A percentile compares a stretch with the other conserved stretches of the same genome.
Evolutionary conservation across 2,888 invertebrate species (phyloP).

Genomic region (Pheosia tremula): DNA sequence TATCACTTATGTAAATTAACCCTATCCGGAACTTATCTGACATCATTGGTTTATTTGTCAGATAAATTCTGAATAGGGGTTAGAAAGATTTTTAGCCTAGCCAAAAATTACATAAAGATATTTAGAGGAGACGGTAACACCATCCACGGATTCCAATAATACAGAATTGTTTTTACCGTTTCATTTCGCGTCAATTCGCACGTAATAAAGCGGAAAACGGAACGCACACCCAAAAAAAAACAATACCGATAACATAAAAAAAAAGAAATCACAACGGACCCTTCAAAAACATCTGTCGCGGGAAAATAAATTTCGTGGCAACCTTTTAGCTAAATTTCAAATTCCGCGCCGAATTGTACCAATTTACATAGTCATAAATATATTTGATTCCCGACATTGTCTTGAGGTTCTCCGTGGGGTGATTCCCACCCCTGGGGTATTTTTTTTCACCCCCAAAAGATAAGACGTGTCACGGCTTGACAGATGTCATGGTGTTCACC

Average conservation of each 20-base stretch:
- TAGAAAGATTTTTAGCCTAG: no score
- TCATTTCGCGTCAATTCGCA: conserved; percentile 25
- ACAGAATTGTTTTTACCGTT: conserved; percentile 25
- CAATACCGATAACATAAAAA: conserved; percentile 30
- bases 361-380: conserved; percentile 84
- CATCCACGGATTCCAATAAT: conserved; percentile 2
- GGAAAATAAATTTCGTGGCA: conserved; percentile 51
- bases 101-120: not conserved
- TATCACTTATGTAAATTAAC: no score
- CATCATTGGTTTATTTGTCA: no score
- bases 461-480: conserved; percentile 77
- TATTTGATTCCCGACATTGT: conserved; percentile 69
- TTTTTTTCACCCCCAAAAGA: conserved; percentile 65
- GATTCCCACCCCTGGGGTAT: conserved; percentile 60
- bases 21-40: no score
- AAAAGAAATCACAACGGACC: conserved; percentile 41
- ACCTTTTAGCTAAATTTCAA: conserved; percentile 61
- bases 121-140: not conserved
- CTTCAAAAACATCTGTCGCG: conserved; percentile 58
- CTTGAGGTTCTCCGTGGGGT: conserved; percentile 54
- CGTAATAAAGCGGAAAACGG: conserved; percentile 33
- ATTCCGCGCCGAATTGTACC: conserved; percentile 64
- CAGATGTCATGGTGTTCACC: conserved; percentile 76
- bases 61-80: no score
- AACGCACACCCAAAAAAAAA: conserved; percentile 21